phyloP scores from a whole-genome alignment of 2,888 invertebrate genomes.

The Dicyrtomina minuta region DNA sequence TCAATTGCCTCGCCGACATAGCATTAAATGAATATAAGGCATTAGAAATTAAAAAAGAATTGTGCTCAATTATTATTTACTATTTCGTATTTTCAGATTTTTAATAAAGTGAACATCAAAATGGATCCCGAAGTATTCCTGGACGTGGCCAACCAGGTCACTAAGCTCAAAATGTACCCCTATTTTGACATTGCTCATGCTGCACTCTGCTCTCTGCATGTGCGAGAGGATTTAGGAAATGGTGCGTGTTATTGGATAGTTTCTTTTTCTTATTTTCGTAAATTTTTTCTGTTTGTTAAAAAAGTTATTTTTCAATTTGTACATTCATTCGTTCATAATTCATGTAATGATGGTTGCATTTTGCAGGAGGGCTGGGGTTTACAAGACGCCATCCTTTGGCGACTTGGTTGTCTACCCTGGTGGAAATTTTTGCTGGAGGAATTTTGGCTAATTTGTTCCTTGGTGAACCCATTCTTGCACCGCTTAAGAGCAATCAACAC shows the following conservation, averaged over 20 bases:
- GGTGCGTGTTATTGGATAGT: slow-evolving; percentile 66
- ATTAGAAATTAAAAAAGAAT: too few species aligned
- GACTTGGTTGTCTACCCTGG: slow-evolving; percentile 97
- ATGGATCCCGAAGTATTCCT: slow-evolving; percentile 97
- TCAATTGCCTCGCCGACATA: too few species aligned
- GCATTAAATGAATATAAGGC: too few species aligned
- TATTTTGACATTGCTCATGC: slow-evolving; percentile 99
- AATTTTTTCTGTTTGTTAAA: too few species aligned
- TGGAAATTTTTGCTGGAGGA: slow-evolving; percentile 95
- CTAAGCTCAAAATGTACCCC: slow-evolving; percentile 98
- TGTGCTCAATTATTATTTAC: neutral
- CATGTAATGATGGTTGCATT: too few species aligned
- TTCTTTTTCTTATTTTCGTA: too few species aligned
- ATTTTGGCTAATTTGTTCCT: slow-evolving; percentile 93
- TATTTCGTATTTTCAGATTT: too few species aligned
- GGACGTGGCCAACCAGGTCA: slow-evolving; percentile 97
- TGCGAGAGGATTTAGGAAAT: slow-evolving; percentile 89
- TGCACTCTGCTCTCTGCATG: slow-evolving; percentile 88
- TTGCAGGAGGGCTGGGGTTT: slow-evolving; percentile 81
- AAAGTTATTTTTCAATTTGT: too few species aligned
- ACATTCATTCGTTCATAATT: too few species aligned
- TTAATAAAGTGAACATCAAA: too few species aligned
- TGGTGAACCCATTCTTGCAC: slow-evolving; percentile 92
- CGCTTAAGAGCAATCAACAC: slow-evolving; percentile 92
- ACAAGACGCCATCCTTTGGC: slow-evolving; percentile 95